phyloP scores from a whole-genome alignment of 2,797 vertebrate species.

The Numenius phaeopus region DNA sequence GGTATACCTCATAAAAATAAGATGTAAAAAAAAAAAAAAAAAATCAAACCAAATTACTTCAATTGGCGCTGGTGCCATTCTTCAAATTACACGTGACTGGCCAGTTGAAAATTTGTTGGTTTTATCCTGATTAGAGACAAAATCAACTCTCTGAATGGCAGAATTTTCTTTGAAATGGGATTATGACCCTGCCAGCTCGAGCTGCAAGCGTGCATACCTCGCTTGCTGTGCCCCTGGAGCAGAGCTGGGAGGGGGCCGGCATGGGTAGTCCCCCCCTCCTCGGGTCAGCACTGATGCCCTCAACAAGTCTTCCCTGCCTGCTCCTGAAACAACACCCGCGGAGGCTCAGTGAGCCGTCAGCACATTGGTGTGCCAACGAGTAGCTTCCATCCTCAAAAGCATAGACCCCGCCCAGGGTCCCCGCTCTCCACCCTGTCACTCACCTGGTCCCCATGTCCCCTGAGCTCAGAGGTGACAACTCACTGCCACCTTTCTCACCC shows the following conservation, averaged over 20 bases:
- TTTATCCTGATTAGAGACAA: not conserved
- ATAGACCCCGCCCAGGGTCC: not conserved
- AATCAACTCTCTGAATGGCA: not conserved
- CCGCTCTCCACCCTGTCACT: not conserved
- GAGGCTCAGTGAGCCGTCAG: not conserved
- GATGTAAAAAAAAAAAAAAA: not conserved
- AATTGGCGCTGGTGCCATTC: not conserved
- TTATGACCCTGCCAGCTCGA: not conserved
- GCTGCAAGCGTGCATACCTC: not conserved
- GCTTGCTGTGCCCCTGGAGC: not conserved
- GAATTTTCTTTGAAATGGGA: not conserved
- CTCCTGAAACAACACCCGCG: not conserved
- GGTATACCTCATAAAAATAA: constrained; percentile 44
- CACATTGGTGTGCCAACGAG: not conserved
- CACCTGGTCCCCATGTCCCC: not conserved
- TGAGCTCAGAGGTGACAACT: not conserved
- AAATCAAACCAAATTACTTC: not conserved
- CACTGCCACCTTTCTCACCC: not conserved
- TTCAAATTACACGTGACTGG: not conserved
- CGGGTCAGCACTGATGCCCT: not conserved
- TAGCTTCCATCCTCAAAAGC: not conserved
- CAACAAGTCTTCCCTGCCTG: not conserved
- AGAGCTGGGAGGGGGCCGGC: not conserved
- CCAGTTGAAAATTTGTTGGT: not conserved
- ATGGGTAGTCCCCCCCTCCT: rapidly evolving